These are phyloP conservation scores for Caenorhabditis parvicauda DNA, from an alignment of 2,888 invertebrate species.

Conservation along the genomic window DNA sequence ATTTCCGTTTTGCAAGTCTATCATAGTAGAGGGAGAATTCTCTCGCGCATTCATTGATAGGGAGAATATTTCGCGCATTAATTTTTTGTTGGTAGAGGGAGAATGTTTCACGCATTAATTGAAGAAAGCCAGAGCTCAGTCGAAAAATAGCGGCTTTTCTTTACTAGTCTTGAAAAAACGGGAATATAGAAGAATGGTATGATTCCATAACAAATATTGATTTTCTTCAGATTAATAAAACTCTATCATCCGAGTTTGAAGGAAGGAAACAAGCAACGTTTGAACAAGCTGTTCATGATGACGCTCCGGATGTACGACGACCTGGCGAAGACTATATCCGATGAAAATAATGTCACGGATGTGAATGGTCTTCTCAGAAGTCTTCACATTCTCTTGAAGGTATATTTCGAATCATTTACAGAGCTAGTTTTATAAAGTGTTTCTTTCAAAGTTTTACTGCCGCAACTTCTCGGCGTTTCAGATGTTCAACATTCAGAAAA, in stretches of 20 bases:
- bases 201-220: too few species aligned
- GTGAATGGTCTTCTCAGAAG: constrained; percentile 15
- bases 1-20: too few species aligned
- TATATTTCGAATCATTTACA: constrained; percentile 8
- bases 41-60: too few species aligned
- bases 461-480: background rate
- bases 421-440: too few species aligned
- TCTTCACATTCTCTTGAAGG: constrained; percentile 28
- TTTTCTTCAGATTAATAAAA: constrained; percentile 82
- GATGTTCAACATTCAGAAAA: background rate
- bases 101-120: too few species aligned
- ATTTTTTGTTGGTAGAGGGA: too few species aligned
- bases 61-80: too few species aligned
- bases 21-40: too few species aligned
- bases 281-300: constrained; percentile 74
- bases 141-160: too few species aligned
- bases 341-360: constrained; percentile 7
- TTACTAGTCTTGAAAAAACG: too few species aligned
- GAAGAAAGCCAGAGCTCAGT: too few species aligned
- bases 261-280: constrained; percentile 76
- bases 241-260: constrained; percentile 81
- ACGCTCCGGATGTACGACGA: constrained; percentile 33
- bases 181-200: too few species aligned
- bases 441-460: background rate
- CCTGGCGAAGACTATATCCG: constrained; percentile 22